phyloP scores from a whole-genome alignment of 2,113 vertebrate species.

The Tragelaphus strepsiceros region DNA sequence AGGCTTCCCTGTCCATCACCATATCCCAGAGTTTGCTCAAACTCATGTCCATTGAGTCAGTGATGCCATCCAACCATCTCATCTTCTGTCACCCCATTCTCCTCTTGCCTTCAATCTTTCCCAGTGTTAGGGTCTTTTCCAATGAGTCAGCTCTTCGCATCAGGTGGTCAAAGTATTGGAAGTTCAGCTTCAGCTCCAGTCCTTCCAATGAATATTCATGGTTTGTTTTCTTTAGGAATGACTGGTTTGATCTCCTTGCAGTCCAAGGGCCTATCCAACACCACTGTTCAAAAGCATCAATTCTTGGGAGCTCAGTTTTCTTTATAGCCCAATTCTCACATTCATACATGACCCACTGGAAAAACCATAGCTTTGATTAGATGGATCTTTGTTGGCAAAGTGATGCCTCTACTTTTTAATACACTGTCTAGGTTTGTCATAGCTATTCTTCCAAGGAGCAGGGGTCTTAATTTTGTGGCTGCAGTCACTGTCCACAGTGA shows the following conservation, averaged over 20 bases:
- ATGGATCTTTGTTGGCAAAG: neutral
- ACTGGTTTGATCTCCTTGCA: neutral
- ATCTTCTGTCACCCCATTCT: neutral
- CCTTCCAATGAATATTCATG: neutral
- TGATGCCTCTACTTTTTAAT: neutral
- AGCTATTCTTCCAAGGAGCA: neutral
- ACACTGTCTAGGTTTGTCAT: neutral
- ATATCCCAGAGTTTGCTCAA: too few relatives aligned
- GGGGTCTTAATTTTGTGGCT: neutral
- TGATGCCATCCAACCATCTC: too few relatives aligned
- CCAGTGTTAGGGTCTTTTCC: neutral
- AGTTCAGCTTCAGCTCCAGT: neutral
- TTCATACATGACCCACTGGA: neutral
- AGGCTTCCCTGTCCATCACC: too few relatives aligned
- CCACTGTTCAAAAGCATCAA: neutral
- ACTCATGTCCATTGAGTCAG: too few relatives aligned
- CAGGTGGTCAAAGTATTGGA: neutral
- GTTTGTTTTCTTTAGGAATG: neutral
- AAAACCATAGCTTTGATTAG: neutral
- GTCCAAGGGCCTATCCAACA: neutral
- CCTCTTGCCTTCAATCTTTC: neutral
- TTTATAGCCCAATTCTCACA: neutral
- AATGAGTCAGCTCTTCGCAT: neutral
- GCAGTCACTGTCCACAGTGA: neutral
- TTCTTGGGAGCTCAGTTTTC: neutral